A percentile compares a stretch with the other conserved stretches of the same genome.
These are phyloP conservation scores for Hucho hucho DNA, from an alignment of 2,113 vertebrate species.

Conservation along the genomic window DNA sequence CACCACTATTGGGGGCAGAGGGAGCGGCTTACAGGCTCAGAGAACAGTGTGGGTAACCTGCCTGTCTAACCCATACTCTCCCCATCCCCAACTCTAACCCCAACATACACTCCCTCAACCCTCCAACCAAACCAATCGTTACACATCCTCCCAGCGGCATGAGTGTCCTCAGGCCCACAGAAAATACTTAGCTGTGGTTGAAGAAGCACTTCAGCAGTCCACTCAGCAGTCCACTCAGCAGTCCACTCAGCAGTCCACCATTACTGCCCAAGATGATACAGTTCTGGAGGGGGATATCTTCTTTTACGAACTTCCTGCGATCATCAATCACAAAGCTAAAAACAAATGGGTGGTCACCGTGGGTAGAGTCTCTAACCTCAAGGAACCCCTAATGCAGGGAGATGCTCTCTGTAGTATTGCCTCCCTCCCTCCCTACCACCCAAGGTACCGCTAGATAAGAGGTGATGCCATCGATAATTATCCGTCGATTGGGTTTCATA, in stretches of 20 bases:
- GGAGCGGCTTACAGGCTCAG: constrained; percentile 58
- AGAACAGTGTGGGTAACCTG: constrained; percentile 71
- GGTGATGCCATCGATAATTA: constrained; percentile 98
- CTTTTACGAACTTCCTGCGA: constrained; percentile 93
- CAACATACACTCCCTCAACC: constrained; percentile 23
- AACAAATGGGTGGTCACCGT: constrained; percentile 80
- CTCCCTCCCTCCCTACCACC: constrained; percentile 59
- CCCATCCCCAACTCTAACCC: constrained; percentile 32
- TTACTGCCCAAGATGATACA: constrained; percentile 85
- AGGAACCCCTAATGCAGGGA: constrained; percentile 90
- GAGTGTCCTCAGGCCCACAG: constrained; percentile 78
- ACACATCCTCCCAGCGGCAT: constrained; percentile 68
- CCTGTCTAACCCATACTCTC: constrained; percentile 48
- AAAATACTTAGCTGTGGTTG: constrained; percentile 83
- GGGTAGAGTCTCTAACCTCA: constrained; percentile 94
- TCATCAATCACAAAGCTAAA: constrained; percentile 86
- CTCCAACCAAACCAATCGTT: constrained; percentile 73
- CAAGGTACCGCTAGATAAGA: constrained; percentile 87
- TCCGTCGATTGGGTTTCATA: constrained; percentile 96
- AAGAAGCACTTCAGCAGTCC: constrained; percentile 75
- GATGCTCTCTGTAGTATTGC: constrained; percentile 81
- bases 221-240: constrained; percentile 82
- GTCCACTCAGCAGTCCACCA: constrained; percentile 81
- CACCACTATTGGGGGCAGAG: constrained; percentile 62
- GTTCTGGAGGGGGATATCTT: constrained; percentile 68